Base-by-base conservation (phyloP, 2,888 invertebrate genomes). In the Dryobotodes eremita region DNA sequence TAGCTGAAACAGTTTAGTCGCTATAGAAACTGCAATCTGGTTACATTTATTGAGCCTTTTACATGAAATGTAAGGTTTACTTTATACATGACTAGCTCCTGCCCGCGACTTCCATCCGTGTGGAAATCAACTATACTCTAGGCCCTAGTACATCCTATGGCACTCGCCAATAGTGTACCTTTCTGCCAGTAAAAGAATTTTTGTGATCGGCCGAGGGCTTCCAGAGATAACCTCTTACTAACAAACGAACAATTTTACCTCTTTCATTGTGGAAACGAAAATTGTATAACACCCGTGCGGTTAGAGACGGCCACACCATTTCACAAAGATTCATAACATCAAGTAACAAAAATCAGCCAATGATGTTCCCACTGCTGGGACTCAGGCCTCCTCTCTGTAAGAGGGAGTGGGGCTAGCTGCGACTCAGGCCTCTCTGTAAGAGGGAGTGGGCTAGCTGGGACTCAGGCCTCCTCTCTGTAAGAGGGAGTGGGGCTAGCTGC, bases 11-110 rank as follows among this genome's bases (percentile, higher is more conserved):
- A 77, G 42, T 77, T 65, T 77, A 79, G 59, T 53, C 17, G n/a
- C 59, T 61, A 10, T 17, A 42, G 50, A 46, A 46, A 55, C 26
- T 82, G 64, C 83, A 53, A 66, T 65, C 53, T 66, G 23, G 65
- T 59, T 53, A 66, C 46, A 53, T 76, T 79, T 76, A 79, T 76
- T 50, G 46, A 42, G 17, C 61, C 36, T 20, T 62, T 81, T 70
- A 46, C 42, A 31, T 23, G 1, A 61, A 50, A 80, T 71, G 10
- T 42, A 59, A n/a, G 31, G n/a, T 48, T 48, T 13, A 20, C 42
- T 20, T 15, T 50, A 26, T 20, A 10, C 6, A n/a, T n/a, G n/a
- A n/a, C n/a, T n/a, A n/a, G n/a, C n/a, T n/a, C n/a, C n/a, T n/a
- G 6, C 57, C 57, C 13, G 13, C 6, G 13, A 57, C 57, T 57